These are phyloP conservation scores for Acanthisitta chloris DNA, from an alignment of 2,113 vertebrate genomes.

Conservation along the genomic window DNA sequence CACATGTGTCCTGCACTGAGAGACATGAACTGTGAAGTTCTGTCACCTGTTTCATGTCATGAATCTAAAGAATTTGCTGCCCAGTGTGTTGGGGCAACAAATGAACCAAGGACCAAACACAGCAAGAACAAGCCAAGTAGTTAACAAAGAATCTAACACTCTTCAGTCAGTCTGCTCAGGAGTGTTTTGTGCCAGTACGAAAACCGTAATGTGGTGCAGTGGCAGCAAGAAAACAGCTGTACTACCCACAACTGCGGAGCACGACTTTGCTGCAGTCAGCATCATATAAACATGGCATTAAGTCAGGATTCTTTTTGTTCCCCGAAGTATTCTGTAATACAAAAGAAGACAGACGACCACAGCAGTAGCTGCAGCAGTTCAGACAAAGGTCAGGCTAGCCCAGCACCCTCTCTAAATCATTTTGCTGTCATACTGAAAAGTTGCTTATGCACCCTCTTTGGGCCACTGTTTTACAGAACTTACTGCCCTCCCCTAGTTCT, in stretches of 20 bases:
- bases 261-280: background rate
- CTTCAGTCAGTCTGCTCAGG: background rate
- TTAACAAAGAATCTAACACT: background rate
- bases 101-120: background rate
- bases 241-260: background rate
- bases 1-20: rapidly evolving
- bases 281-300: background rate
- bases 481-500: background rate
- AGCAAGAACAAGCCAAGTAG: background rate
- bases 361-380: background rate
- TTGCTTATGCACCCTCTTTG: background rate
- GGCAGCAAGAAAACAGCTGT: background rate
- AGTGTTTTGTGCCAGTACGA: background rate
- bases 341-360: background rate
- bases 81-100: rapidly evolving
- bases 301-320: background rate
- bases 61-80: background rate
- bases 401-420: background rate
- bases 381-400: background rate
- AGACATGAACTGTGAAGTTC: background rate
- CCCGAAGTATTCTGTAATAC: background rate
- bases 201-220: background rate
- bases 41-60: background rate
- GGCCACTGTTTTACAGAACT: background rate
- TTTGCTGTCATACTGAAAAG: background rate